Percentiles rank a stretch among this genome's conserved stretches.
phyloP scores from a whole-genome alignment of 2,888 invertebrate species.

The Leptinotarsa juncta region DNA sequence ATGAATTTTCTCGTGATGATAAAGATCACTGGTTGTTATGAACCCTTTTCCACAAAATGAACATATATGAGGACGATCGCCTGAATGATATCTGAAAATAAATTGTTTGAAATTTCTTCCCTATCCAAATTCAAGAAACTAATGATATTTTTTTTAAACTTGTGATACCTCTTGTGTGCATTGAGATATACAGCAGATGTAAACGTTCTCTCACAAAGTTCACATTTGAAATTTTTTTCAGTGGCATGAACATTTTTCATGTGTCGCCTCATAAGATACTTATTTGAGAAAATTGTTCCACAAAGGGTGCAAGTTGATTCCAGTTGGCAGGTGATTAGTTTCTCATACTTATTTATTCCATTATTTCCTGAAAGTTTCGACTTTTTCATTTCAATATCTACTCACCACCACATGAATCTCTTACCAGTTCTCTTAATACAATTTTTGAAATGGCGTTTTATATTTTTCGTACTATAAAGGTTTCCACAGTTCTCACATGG shows the following conservation, averaged over 20 bases:
- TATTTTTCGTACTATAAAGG: slow-evolving; percentile 46
- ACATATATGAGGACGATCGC: slow-evolving; percentile 59
- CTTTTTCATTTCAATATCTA: no score
- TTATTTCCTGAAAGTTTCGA: neutral
- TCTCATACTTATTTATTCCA: slow-evolving; percentile 14
- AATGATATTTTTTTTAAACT: neutral
- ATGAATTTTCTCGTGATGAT: slow-evolving; percentile 62
- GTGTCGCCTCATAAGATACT: slow-evolving; percentile 58
- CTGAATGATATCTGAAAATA: slow-evolving; percentile 51
- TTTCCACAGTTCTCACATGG: slow-evolving; percentile 48
- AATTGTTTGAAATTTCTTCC: neutral
- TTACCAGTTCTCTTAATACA: slow-evolving; percentile 45
- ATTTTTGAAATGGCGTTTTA: slow-evolving; percentile 46
- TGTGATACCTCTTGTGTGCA: slow-evolving; percentile 55
- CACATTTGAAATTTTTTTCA: slow-evolving; percentile 59
- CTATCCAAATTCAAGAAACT: neutral
- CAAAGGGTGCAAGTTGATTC: slow-evolving; percentile 51
- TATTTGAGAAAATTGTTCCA: slow-evolving; percentile 54
- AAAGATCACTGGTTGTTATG: slow-evolving; percentile 60
- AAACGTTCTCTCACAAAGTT: slow-evolving; percentile 58
- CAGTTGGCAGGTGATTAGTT: neutral
- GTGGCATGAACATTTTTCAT: slow-evolving; percentile 59
- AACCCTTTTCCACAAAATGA: slow-evolving; percentile 65
- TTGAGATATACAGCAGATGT: slow-evolving; percentile 59
- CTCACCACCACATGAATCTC: neutral